Percentiles rank a stretch among this genome's conserved stretches.
phyloP scores from a whole-genome alignment of 2,797 vertebrate genomes.

The Cossypha polioptera region DNA sequence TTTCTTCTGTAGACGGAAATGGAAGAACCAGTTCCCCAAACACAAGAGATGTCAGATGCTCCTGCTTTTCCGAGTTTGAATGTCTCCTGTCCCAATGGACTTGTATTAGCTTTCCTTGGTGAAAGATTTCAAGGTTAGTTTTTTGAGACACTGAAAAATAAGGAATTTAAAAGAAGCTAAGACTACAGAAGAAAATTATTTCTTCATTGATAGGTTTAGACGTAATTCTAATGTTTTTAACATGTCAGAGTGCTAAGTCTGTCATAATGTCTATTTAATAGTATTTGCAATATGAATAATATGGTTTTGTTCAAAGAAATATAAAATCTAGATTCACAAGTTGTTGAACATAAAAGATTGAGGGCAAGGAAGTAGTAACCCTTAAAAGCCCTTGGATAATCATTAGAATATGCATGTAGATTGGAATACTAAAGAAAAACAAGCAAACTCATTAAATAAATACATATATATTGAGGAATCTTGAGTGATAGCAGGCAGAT shows the following conservation, averaged over 20 bases:
- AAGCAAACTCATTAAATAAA: background rate
- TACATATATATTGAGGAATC: background rate
- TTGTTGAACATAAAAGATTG: background rate
- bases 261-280: background rate
- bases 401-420: background rate
- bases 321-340: background rate
- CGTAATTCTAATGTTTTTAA: background rate
- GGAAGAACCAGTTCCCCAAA: constrained; percentile 16
- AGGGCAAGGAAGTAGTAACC: background rate
- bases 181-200: background rate
- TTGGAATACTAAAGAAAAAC: background rate
- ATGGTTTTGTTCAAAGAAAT: background rate
- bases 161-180: background rate
- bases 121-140: constrained; percentile 77
- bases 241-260: background rate
- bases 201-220: background rate
- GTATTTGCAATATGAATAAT: background rate
- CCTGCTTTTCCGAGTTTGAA: constrained; percentile 77
- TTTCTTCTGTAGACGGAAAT: constrained; percentile 53
- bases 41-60: background rate
- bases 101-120: constrained; percentile 79
- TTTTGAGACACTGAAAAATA: background rate
- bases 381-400: background rate
- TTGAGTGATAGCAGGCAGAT: background rate
- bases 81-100: constrained; percentile 85